Conservation (phyloP, 2,888 invertebrate genomes). For the Cephus pygmeus region DNA sequence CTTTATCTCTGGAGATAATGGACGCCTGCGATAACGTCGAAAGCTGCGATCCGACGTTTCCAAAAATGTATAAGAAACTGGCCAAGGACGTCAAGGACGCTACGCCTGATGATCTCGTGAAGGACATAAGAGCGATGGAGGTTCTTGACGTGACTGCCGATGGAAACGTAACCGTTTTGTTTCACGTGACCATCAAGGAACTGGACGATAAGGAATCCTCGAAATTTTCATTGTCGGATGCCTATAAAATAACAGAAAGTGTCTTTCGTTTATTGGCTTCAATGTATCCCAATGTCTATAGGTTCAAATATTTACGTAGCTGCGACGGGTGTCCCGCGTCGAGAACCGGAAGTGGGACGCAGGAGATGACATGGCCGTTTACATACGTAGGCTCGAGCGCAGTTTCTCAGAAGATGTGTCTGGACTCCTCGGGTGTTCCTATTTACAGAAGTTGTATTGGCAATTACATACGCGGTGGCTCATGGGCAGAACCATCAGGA, state of each 20-base stretch:
- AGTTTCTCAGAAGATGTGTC: slow-evolving; percentile 31
- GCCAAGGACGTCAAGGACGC: slow-evolving; percentile 41
- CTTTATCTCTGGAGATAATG: slow-evolving; percentile 49
- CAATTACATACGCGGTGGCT: slow-evolving; percentile 32
- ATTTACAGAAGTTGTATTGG: slow-evolving; percentile 34
- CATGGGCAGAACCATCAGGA: slow-evolving; percentile 28
- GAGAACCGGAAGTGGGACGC: not conserved
- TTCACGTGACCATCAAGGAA: slow-evolving; percentile 64
- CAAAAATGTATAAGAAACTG: slow-evolving; percentile 21
- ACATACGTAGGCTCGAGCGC: slow-evolving; percentile 10
- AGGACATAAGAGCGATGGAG: slow-evolving; percentile 70
- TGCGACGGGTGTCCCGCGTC: slow-evolving; percentile 9
- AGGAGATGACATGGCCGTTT: not conserved
- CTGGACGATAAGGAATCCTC: slow-evolving; percentile 3
- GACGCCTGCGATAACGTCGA: slow-evolving; percentile 37
- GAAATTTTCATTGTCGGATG: not conserved
- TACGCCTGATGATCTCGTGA: slow-evolving; percentile 57
- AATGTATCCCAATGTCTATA: slow-evolving; percentile 8
- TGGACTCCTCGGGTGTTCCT: slow-evolving; percentile 27
- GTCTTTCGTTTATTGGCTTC: slow-evolving; percentile 11
- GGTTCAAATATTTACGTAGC: slow-evolving; percentile 9
- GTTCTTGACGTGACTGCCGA: slow-evolving; percentile 63
- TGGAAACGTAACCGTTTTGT: slow-evolving; percentile 57
- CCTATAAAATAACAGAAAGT: slow-evolving; percentile 7
- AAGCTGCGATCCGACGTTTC: slow-evolving; percentile 32